Evolutionary conservation across 30 jellyfish, hydroid and myxozoan genomes (phyloP).

Genomic region (Aurelia coerulea): DNA sequence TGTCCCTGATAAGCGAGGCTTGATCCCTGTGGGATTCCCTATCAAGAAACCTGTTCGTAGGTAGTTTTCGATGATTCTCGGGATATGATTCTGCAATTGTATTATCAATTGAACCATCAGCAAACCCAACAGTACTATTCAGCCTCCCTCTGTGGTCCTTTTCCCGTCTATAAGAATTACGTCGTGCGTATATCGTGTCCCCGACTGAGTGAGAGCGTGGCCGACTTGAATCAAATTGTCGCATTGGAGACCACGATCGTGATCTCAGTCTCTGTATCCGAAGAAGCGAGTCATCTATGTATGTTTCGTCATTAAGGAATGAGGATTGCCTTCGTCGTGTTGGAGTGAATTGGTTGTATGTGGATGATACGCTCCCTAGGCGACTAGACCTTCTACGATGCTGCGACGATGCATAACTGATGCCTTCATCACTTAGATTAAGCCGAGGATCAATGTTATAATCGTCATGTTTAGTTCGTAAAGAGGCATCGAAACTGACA

Average conservation of each 20-base stretch:
- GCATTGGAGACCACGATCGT: slow-evolving; percentile 24
- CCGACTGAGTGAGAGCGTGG: slow-evolving; percentile 10
- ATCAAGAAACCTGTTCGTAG: too few relatives aligned
- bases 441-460: neutral
- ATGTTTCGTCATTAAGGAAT: neutral
- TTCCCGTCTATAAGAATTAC: neutral
- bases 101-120: too few relatives aligned
- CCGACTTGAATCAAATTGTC: neutral
- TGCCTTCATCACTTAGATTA: neutral
- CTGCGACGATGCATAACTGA: neutral
- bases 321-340: slow-evolving; percentile 3
- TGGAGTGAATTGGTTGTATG: neutral
- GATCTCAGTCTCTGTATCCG: slow-evolving; percentile 1
- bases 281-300: neutral
- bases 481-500: neutral
- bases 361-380: neutral
- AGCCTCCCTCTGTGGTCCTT: too few relatives aligned
- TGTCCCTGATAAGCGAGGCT: too few relatives aligned
- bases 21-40: too few relatives aligned
- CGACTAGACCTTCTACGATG: neutral
- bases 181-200: neutral
- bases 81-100: too few relatives aligned
- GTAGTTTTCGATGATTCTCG: too few relatives aligned
- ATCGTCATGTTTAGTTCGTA: neutral
- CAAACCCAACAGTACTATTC: too few relatives aligned